Evolutionary conservation across 2,797 vertebrate species (phyloP).

Genomic region (Platalea minor): DNA sequence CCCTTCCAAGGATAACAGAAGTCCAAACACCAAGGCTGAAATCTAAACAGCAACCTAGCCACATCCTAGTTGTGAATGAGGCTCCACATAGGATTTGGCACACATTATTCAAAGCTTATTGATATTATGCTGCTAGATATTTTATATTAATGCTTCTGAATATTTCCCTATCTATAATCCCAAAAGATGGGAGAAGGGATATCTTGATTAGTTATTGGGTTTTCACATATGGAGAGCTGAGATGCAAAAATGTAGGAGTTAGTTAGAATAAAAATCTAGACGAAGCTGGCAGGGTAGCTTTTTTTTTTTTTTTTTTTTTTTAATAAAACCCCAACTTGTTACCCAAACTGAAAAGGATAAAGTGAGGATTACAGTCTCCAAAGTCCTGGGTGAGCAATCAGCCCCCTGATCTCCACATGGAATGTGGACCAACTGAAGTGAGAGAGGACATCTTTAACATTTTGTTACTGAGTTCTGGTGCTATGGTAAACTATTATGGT

Average conservation of each 20-base stretch:
- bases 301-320: background rate
- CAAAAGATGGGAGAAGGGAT: background rate
- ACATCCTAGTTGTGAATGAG: background rate
- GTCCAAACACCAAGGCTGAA: background rate
- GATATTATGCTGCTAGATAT: background rate
- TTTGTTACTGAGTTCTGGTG: background rate
- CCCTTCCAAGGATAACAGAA: background rate
- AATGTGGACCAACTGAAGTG: background rate
- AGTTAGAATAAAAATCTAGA: background rate
- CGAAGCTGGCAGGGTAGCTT: background rate
- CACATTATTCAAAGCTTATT: background rate
- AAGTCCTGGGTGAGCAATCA: background rate
- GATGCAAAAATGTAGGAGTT: background rate
- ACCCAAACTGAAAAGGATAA: background rate
- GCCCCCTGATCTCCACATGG: background rate
- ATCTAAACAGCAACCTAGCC: background rate
- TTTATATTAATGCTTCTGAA: background rate
- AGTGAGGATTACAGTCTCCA: background rate
- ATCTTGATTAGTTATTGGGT: background rate
- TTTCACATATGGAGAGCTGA: background rate
- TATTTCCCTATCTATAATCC: background rate
- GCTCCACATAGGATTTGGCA: background rate
- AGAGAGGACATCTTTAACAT: background rate
- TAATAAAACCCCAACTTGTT: background rate
- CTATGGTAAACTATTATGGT: background rate